phyloP scores from a whole-genome alignment of 1,140 invertebrate genomes.

The Cotesia glomerata region DNA sequence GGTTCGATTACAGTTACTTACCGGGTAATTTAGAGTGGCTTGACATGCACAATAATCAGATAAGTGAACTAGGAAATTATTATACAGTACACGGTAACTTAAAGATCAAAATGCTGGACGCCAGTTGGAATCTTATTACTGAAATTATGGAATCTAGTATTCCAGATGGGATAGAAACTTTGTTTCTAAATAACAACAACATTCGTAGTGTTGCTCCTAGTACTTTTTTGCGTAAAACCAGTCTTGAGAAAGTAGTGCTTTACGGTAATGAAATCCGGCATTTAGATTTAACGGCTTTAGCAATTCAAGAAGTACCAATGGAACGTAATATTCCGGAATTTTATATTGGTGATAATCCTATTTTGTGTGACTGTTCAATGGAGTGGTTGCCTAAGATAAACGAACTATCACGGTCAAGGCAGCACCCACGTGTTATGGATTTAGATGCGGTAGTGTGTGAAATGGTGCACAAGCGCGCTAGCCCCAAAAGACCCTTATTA shows the following conservation, averaged over 20 bases:
- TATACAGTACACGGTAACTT: slow-evolving; percentile 69
- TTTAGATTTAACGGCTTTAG: slow-evolving; percentile 75
- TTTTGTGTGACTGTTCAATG: slow-evolving; percentile 84
- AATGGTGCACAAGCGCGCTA: slow-evolving; percentile 82
- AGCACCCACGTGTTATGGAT: slow-evolving; percentile 90
- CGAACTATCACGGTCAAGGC: slow-evolving; percentile 72
- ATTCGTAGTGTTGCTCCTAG: slow-evolving; percentile 73
- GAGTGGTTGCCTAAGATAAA: slow-evolving; percentile 84
- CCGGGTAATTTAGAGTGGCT: slow-evolving; percentile 85
- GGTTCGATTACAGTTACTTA: slow-evolving; percentile 89
- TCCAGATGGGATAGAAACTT: slow-evolving; percentile 75
- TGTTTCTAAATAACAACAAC: slow-evolving; percentile 79
- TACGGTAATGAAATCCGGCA: slow-evolving; percentile 77
- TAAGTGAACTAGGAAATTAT: slow-evolving; percentile 80
- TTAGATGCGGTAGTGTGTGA: slow-evolving; percentile 90
- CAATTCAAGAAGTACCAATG: slow-evolving; percentile 70
- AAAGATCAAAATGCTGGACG: slow-evolving; percentile 77
- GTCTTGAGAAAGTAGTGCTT: slow-evolving; percentile 76
- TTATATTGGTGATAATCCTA: slow-evolving; percentile 81
- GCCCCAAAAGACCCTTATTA: slow-evolving; percentile 80
- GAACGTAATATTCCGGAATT: slow-evolving; percentile 75
- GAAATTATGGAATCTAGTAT: slow-evolving; percentile 72
- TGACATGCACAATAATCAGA: slow-evolving; percentile 88
- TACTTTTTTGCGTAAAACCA: slow-evolving; percentile 74
- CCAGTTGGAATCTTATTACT: slow-evolving; percentile 75